Evolutionary conservation across 2,797 vertebrate genomes (phyloP), one percentile per base, ranked within the genome.

Genomic region (Anisognathus igniventris): DNA sequence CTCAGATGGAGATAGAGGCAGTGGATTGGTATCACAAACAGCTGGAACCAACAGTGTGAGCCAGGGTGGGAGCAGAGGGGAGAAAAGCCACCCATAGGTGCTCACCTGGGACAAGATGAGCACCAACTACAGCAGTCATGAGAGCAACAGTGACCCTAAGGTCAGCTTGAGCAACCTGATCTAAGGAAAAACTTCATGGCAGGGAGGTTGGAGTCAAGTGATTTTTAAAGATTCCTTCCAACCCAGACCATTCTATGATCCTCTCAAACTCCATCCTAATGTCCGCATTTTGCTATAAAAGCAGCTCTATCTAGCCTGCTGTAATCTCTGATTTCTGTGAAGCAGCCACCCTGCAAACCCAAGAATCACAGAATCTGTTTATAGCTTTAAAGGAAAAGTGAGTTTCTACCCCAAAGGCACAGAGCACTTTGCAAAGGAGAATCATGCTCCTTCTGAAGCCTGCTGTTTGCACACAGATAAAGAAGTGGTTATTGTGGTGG

Each of bases 401-500:
- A 22, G 6, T 75, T 86, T 86, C 61, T 74, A 58, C 57, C 73
- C 75, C 37, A 56, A 33, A 73, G 58, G 40, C 56, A 62, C 6
- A 24, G 48, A 83, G 65, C 20, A 14, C 39, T 94, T 56, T 51
- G 56, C 44, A 79, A 71, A 64, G 1, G 6, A 58, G 65, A 77
- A 74, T 56, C 7, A 1, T 22, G 14, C 33, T 48, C 6, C 1
- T 51, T 75, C 70, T 65, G 11, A 65, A 56, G 66, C 39, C 60
- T 67, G 61, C 40, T 79, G 35, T 75, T 83, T 27, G 2, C 66
- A 66, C 53, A 88, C 33, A 74, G 24, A 51, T 64, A 31, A 71
- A 68, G 13, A 75, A 77, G 35, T 33, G 3, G 1, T 7, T n/a
- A 40, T 50, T 79, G 66, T 25, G 1, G 0, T 3, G 27, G 76